These are phyloP conservation scores for Calypte anna DNA, from an alignment of 2,113 vertebrate genomes.

Conservation along the genomic window DNA sequence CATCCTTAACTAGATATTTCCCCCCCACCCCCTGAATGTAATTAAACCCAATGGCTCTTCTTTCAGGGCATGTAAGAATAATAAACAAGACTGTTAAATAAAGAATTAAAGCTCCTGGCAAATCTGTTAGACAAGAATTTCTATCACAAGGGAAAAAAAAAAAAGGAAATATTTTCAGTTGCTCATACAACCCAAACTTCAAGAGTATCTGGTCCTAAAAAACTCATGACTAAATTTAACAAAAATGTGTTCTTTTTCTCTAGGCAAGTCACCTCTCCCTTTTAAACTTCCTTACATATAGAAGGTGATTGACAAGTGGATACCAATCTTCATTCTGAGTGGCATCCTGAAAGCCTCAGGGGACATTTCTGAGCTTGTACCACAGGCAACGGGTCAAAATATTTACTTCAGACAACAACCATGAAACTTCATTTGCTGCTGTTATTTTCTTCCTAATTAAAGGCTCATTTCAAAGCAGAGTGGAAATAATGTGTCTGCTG, in stretches of 20 bases:
- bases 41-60: constrained; percentile 40
- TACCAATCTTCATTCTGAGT: background rate
- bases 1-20: constrained; percentile 25
- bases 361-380: constrained; percentile 49
- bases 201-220: background rate
- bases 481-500: constrained; percentile 56
- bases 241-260: background rate
- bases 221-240: background rate
- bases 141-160: background rate
- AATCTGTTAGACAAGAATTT: constrained; percentile 29
- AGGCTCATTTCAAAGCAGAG: constrained; percentile 59
- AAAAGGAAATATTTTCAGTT: background rate
- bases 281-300: background rate
- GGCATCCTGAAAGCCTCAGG: constrained; percentile 16
- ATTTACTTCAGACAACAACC: constrained; percentile 56
- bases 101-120: background rate
- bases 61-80: constrained; percentile 32
- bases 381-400: constrained; percentile 59
- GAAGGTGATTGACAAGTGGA: background rate
- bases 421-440: constrained; percentile 60
- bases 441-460: constrained; percentile 65
- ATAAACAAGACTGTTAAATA: background rate
- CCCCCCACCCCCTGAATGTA: background rate
- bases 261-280: background rate
- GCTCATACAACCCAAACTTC: background rate